Percentiles rank a stretch among this genome's conserved stretches.
Evolutionary conservation across 2,797 vertebrate genomes (phyloP).

Genomic region (Channallabes apus): DNA sequence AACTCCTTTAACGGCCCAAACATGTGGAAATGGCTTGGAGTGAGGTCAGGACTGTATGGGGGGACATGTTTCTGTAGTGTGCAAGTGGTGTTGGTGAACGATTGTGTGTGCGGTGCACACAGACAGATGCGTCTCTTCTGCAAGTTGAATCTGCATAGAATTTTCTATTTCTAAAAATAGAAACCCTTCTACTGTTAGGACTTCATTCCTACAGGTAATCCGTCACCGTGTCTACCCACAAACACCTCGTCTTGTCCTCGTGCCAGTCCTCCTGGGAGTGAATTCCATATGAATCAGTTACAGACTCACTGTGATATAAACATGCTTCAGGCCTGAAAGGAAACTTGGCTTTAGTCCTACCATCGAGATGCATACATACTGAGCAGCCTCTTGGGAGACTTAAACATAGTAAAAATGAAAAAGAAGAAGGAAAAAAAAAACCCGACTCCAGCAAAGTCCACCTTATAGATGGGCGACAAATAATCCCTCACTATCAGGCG

Average conservation of each 20-base stretch:
- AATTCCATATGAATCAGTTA: slow-evolving; percentile 47
- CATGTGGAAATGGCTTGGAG: too few species aligned
- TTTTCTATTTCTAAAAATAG: too few species aligned
- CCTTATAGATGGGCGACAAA: slow-evolving; percentile 34
- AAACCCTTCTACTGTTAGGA: background rate
- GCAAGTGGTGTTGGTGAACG: too few species aligned
- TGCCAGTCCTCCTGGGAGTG: slow-evolving; percentile 13
- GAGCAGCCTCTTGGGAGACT: slow-evolving; percentile 47
- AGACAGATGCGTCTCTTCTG: too few species aligned
- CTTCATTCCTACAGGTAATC: background rate
- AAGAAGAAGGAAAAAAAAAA: slow-evolving; percentile 4
- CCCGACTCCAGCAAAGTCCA: slow-evolving; percentile 19
- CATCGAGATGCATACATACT: slow-evolving; percentile 37
- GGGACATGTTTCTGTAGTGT: too few species aligned
- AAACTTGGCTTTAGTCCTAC: background rate
- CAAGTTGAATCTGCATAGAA: too few species aligned
- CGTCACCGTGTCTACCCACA: background rate
- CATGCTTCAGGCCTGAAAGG: slow-evolving; percentile 6
- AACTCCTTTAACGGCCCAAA: too few species aligned
- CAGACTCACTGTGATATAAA: slow-evolving; percentile 36
- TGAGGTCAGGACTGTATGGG: too few species aligned
- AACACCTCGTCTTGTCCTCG: slow-evolving; percentile 33
- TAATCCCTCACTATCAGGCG: slow-evolving; percentile 45
- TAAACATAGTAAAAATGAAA: background rate
- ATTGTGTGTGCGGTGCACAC: too few species aligned